Evolutionary conservation across 2,113 vertebrate species (phyloP).

Genomic region (Pantherophis guttatus): DNA sequence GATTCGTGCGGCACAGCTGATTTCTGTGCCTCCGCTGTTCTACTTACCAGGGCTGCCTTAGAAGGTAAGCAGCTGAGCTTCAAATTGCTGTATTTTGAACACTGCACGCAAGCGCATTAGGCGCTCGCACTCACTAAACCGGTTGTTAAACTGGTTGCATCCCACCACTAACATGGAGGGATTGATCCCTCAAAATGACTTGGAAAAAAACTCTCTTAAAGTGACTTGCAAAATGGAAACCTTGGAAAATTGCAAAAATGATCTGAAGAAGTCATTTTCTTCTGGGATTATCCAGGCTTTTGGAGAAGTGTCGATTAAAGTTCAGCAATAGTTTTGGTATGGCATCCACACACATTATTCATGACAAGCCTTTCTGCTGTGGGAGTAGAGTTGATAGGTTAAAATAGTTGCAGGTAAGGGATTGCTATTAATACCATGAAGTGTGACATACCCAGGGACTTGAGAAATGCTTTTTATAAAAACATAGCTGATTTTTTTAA

Average conservation of each 20-base stretch:
- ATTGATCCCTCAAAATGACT: background rate
- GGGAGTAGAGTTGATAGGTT: background rate
- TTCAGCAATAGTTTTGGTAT: background rate
- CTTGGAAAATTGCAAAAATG: background rate
- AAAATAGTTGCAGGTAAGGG: background rate
- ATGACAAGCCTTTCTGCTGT: background rate
- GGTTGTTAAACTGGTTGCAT: too few relatives aligned
- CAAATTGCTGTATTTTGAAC: too few relatives aligned
- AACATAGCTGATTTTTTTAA: background rate
- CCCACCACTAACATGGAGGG: too few relatives aligned
- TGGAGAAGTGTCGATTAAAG: background rate
- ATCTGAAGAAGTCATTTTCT: background rate
- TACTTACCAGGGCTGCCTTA: too few relatives aligned
- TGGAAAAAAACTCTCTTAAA: background rate
- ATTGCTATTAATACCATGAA: background rate
- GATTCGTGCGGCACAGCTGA: too few relatives aligned
- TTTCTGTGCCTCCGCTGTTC: too few relatives aligned
- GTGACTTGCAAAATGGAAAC: background rate
- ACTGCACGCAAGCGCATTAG: too few relatives aligned
- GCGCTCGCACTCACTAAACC: too few relatives aligned
- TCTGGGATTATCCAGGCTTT: background rate
- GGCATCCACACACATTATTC: background rate
- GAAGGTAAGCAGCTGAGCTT: too few relatives aligned
- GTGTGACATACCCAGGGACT: background rate
- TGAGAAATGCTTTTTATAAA: background rate